Conservation (phyloP, 1,140 invertebrate genomes). For the Neodiprion virginianus region DNA sequence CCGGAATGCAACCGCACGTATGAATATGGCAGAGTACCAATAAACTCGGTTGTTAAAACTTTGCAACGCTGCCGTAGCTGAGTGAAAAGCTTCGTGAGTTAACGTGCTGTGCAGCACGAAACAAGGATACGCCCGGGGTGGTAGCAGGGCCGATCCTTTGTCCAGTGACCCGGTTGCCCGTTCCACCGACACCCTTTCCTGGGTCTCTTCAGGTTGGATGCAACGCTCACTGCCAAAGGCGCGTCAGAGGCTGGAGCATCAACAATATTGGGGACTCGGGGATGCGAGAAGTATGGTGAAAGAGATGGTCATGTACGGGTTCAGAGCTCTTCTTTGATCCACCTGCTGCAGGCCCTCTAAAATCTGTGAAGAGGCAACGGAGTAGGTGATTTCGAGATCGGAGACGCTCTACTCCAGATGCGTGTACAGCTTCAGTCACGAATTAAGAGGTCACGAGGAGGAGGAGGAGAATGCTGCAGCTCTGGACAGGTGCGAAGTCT, state of each 20-base stretch:
- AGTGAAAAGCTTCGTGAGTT: conserved; percentile 6
- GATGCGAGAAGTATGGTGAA: background rate
- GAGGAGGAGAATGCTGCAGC: background rate
- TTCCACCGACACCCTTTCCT: conserved; percentile 2
- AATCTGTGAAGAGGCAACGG: too few species aligned
- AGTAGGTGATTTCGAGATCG: too few species aligned
- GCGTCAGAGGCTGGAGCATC: background rate
- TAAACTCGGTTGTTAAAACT: conserved; percentile 26
- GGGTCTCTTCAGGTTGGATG: background rate
- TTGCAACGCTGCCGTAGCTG: background rate
- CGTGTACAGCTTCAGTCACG: too few species aligned
- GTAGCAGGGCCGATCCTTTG: conserved; percentile 11
- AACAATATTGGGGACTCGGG: conserved; percentile 9
- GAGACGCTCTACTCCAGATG: too few species aligned
- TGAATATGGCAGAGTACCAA: background rate
- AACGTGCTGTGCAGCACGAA: conserved; percentile 8
- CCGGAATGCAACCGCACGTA: background rate
- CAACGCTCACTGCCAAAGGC: background rate
- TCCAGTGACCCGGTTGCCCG: conserved; percentile 12
- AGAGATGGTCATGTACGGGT: background rate
- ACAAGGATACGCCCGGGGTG: background rate
- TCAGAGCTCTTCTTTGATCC: conserved; percentile 1
- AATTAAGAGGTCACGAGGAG: background rate
- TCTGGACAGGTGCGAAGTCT: background rate
- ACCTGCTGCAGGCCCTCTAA: too few species aligned